phyloP scores from a whole-genome alignment of 2,888 invertebrate genomes.

The Noctua pronuba region DNA sequence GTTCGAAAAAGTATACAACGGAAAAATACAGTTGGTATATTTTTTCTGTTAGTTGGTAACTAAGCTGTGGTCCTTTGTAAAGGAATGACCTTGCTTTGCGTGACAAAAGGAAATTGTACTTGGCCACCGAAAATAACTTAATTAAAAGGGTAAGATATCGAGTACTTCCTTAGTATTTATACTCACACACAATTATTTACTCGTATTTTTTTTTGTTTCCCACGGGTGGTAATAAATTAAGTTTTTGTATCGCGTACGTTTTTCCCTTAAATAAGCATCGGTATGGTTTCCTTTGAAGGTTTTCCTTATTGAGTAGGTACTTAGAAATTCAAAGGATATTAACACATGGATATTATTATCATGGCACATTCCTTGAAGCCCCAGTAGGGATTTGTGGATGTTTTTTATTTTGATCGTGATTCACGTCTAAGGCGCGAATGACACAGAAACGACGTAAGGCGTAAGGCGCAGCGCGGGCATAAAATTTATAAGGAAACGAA shows the following conservation, averaged over 20 bases:
- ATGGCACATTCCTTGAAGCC: not conserved
- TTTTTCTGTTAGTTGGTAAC: slow-evolving; percentile 5
- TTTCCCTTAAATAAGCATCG: slow-evolving; percentile 35
- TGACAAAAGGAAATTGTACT: slow-evolving; percentile 77
- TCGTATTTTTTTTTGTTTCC: slow-evolving; percentile 57
- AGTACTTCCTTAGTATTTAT: slow-evolving; percentile 65
- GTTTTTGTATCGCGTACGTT: slow-evolving; percentile 44
- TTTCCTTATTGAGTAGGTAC: slow-evolving; percentile 47
- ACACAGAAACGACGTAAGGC: no score
- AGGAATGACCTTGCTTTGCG: slow-evolving; percentile 80
- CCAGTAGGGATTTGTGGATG: not conserved
- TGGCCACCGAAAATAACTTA: slow-evolving; percentile 71
- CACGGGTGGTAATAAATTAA: slow-evolving; percentile 60
- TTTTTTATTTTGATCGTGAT: not conserved
- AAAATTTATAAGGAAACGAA: no score
- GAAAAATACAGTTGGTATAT: slow-evolving; percentile 29
- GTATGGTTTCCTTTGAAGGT: slow-evolving; percentile 45
- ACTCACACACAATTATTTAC: slow-evolving; percentile 66
- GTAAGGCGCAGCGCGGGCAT: no score
- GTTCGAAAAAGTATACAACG: not conserved
- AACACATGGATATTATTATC: slow-evolving; percentile 26
- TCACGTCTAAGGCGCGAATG: no score
- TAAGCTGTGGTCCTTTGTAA: slow-evolving; percentile 49
- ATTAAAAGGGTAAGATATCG: slow-evolving; percentile 77
- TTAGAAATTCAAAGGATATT: slow-evolving; percentile 53